Percentiles rank a stretch among this genome's conserved stretches.
These are phyloP conservation scores for Oxytorus armatus DNA, from an alignment of 2,888 invertebrate genomes.

Conservation along the genomic window DNA sequence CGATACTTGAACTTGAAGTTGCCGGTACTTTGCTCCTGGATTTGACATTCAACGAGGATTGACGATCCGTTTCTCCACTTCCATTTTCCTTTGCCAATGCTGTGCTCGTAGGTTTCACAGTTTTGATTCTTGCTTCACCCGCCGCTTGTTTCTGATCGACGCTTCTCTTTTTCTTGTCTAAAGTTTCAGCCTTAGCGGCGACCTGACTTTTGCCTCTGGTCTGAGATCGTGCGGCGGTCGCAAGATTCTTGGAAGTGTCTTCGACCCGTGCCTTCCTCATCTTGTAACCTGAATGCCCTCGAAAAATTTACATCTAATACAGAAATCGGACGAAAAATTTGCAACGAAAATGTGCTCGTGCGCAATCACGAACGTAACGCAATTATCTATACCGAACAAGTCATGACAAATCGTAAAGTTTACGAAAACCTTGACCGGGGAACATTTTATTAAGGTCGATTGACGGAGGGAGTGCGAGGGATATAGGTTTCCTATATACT, in stretches of 20 bases:
- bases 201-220: conserved; percentile 6
- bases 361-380: no score
- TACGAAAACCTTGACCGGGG: conserved; percentile 13
- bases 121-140: conserved; percentile 17
- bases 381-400: no score
- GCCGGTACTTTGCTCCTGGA: conserved; percentile 20
- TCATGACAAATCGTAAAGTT: conserved; percentile 1
- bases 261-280: conserved; percentile 55
- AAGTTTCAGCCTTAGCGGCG: conserved; percentile 10
- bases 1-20: conserved; percentile 1
- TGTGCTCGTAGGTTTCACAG: background rate
- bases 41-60: background rate
- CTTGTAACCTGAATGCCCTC: conserved; percentile 9
- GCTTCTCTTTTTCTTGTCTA: conserved; percentile 18
- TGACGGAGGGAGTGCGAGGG: background rate
- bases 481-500: conserved; percentile 3
- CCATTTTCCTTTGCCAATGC: conserved; percentile 4
- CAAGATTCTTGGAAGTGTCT: conserved; percentile 39
- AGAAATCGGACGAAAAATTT: background rate
- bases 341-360: no score
- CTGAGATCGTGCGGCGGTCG: background rate
- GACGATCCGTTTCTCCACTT: conserved; percentile 22
- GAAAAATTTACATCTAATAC: conserved; percentile 16
- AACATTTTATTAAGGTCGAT: background rate
- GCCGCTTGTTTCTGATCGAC: conserved; percentile 16